Percentiles rank a stretch among this genome's conserved stretches.
phyloP scores from a whole-genome alignment of 2,113 vertebrate species.

The Lepus europaeus region DNA sequence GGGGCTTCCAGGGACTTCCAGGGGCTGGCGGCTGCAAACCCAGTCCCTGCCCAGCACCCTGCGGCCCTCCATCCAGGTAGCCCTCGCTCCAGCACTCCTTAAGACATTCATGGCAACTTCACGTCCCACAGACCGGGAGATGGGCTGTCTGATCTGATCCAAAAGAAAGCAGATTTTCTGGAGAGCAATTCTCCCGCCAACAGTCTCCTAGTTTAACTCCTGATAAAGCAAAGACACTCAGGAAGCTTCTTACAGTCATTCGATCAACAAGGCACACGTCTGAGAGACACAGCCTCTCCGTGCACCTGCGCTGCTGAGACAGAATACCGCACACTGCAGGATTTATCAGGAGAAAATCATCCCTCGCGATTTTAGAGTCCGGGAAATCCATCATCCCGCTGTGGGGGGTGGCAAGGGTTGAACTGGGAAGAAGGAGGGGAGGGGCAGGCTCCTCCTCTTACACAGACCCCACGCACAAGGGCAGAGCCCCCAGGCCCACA shows the following conservation, averaged over 20 bases:
- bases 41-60: no score
- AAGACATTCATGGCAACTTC: neutral
- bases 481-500: neutral
- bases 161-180: neutral
- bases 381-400: neutral
- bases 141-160: neutral
- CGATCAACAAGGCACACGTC: neutral
- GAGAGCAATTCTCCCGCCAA: neutral
- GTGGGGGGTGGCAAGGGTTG: no score
- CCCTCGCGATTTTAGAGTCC: neutral
- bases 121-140: neutral
- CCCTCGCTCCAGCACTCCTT: no score
- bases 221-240: neutral
- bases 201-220: neutral
- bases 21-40: no score
- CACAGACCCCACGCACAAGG: neutral
- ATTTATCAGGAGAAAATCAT: neutral
- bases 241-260: neutral
- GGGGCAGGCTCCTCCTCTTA: neutral
- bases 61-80: no score
- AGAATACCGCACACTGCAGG: neutral
- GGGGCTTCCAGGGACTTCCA: no score
- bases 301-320: neutral
- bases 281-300: neutral
- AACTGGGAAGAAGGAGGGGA: no score